Conservation (phyloP, 2,113 vertebrate genomes). For the Prochilodus magdalenae region DNA sequence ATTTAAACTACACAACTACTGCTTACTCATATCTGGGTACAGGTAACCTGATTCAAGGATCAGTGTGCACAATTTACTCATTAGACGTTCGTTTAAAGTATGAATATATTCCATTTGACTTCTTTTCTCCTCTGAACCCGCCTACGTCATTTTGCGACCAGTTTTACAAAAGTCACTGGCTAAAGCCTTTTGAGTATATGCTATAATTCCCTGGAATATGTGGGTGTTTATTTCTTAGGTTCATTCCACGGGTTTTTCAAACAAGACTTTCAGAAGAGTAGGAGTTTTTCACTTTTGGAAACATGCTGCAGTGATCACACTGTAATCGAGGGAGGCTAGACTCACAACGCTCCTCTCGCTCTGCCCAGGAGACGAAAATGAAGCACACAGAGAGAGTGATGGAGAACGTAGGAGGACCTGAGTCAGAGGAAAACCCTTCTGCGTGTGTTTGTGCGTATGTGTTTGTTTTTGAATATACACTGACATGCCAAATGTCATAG, state of each 20-base stretch:
- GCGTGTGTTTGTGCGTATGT: not conserved
- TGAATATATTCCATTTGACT: not conserved
- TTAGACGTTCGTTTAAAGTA: not conserved
- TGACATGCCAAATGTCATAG: too few species aligned
- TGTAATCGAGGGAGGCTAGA: not conserved
- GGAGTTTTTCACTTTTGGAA: conserved; percentile 22
- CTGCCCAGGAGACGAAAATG: not conserved
- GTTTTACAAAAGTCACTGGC: not conserved
- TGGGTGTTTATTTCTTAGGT: conserved; percentile 17
- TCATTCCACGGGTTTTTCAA: conserved; percentile 4
- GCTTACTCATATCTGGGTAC: too few species aligned
- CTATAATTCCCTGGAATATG: not conserved
- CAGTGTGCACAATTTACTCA: not conserved
- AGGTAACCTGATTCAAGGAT: not conserved
- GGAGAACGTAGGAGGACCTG: not conserved
- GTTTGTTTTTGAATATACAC: not conserved
- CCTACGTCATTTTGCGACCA: not conserved
- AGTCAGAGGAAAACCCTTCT: not conserved
- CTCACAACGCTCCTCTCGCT: not conserved
- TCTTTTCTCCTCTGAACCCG: not conserved
- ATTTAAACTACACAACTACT: too few species aligned
- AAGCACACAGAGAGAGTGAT: not conserved
- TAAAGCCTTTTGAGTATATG: not conserved
- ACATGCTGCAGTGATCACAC: not conserved
- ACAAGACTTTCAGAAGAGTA: conserved; percentile 16